phyloP scores from a whole-genome alignment of 2,113 vertebrate species.

The Sphaerodactylus townsendi region DNA sequence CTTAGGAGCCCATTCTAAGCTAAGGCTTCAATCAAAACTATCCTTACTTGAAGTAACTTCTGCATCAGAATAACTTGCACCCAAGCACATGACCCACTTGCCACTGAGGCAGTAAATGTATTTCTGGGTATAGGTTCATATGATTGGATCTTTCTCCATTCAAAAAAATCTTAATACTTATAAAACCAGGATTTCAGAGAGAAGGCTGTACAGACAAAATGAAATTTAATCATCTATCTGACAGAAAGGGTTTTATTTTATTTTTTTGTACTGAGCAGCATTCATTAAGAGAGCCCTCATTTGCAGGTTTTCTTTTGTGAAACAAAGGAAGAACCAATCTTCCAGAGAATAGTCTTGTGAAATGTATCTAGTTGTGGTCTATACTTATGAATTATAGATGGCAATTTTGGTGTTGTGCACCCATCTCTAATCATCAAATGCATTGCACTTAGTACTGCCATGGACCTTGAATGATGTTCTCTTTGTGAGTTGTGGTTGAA shows the following conservation, averaged over 20 bases:
- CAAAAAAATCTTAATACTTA: not conserved
- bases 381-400: slow-evolving; percentile 8
- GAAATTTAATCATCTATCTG: not conserved
- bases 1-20: too few relatives aligned
- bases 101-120: not conserved
- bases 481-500: slow-evolving; percentile 20
- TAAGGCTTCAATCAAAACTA: too few relatives aligned
- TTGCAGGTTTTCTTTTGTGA: slow-evolving; percentile 6
- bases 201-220: not conserved
- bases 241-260: not conserved
- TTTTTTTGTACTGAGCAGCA: not conserved
- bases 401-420: slow-evolving; percentile 39
- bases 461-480: slow-evolving; percentile 20
- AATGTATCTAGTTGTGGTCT: slow-evolving; percentile 27
- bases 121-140: not conserved
- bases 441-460: slow-evolving; percentile 22
- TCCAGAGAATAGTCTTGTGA: not conserved
- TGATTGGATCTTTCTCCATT: not conserved
- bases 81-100: too few relatives aligned
- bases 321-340: slow-evolving; percentile 17
- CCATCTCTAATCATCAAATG: slow-evolving; percentile 23
- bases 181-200: not conserved
- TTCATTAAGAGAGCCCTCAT: not conserved
- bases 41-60: too few relatives aligned
- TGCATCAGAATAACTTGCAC: too few relatives aligned